Conservation (phyloP, 2,113 vertebrate genomes). For the Gopherus evgoodei region DNA sequence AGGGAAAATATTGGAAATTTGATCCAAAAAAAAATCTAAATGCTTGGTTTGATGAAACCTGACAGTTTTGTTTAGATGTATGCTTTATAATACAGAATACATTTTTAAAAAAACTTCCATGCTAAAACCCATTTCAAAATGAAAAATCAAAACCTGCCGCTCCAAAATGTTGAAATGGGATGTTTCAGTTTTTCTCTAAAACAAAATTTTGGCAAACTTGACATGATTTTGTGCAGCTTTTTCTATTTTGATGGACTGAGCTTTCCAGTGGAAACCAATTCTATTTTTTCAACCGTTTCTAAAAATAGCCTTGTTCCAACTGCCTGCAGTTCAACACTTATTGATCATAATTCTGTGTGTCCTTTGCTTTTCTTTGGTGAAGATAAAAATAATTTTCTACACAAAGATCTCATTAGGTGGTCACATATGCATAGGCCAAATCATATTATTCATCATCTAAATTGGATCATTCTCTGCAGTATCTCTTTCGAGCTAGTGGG, state of each 20-base stretch:
- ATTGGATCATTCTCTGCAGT: not conserved
- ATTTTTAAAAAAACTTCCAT: not conserved
- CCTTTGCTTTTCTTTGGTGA: not conserved
- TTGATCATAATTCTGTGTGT: not conserved
- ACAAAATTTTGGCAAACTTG: not conserved
- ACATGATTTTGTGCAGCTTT: not conserved
- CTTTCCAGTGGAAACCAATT: not conserved
- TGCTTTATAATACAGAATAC: not conserved
- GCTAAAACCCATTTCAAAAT: not conserved
- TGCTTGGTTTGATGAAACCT: not conserved
- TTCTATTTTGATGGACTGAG: not conserved
- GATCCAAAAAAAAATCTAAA: not conserved
- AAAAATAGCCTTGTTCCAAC: not conserved
- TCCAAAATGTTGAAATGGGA: not conserved
- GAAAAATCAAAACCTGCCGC: not conserved
- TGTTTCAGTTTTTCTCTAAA: not conserved
- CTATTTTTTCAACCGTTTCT: not conserved
- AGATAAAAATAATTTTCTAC: constrained; percentile 31
- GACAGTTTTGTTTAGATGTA: not conserved
- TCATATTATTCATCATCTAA: not conserved
- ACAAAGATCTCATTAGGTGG: not conserved
- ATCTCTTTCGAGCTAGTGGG: not conserved
- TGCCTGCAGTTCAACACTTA: not conserved
- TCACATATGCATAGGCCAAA: constrained; percentile 15
- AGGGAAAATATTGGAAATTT: not conserved